A percentile compares a stretch with the other conserved stretches of the same genome.
Conservation (phyloP, 2,888 invertebrate genomes). For the Ornithoptera priamus region DNA sequence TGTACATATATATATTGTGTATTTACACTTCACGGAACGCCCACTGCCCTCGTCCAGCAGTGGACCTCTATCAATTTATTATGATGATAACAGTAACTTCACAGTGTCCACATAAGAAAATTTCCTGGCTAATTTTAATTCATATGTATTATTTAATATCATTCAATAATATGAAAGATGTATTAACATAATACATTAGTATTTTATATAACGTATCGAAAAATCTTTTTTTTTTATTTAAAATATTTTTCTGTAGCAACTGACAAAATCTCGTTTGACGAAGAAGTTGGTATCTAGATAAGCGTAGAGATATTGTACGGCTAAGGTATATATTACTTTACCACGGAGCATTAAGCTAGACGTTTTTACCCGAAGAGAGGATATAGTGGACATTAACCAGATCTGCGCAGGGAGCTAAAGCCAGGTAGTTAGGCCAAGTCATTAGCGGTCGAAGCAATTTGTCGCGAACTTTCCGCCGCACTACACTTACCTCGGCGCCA, state of each 20-base stretch:
- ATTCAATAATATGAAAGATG: no score
- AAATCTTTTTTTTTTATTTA: no score
- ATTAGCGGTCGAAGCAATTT: constrained; percentile 54
- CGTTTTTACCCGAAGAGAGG: constrained; percentile 23
- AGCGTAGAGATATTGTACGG: neutral
- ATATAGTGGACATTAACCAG: constrained; percentile 30
- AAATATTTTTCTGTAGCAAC: neutral
- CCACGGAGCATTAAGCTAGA: constrained; percentile 21
- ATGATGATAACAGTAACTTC: no score
- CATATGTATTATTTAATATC: no score
- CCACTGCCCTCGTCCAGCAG: no score
- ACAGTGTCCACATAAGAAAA: no score
- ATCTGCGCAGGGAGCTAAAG: constrained; percentile 26
- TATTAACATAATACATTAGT: no score
- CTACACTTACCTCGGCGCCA: constrained; percentile 28
- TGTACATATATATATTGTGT: no score
- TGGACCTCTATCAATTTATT: no score
- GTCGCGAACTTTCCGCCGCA: constrained; percentile 45
- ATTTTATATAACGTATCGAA: no score
- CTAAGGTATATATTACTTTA: constrained; percentile 16
- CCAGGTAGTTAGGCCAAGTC: constrained; percentile 46
- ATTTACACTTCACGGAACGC: no score
- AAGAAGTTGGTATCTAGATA: neutral
- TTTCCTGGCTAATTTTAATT: no score
- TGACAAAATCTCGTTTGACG: neutral